Base-by-base conservation (phyloP, 2,888 invertebrate genomes). In the Hydropsyche betteni region DNA sequence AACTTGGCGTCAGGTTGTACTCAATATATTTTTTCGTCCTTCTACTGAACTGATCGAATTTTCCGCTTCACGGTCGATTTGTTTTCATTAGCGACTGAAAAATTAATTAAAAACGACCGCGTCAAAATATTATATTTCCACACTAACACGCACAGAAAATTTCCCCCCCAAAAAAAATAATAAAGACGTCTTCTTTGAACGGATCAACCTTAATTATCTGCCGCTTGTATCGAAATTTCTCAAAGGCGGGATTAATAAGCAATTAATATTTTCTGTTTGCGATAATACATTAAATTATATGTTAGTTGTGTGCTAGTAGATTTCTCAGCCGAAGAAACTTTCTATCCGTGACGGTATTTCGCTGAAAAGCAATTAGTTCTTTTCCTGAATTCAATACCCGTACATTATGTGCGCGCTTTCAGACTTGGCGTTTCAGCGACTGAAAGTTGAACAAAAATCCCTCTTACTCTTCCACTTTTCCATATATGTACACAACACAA, bases 51-150 rank as follows among this genome's bases (percentile, higher is more conserved):
- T 58, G 58, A 58, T 58, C 58, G 58, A 64, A 64, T 64, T 64
- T 64, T 34, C 12, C 64, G 36, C 36, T 36, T 36, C 64, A 36
- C 64, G 14, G 34, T 64, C 64, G 64, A 64, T 64, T 64, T 36
- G 64, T 64, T 64, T 64, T 64, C 64, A 64, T 64, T 64, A 64
- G 14, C 36, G 36, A n/a, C 36, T n/a, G 36, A 36, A 64, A 64
- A 64, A 64, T 34, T 64, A 64, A 64, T 64, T 64, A 64, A 64
- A 64, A 64, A 10, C 6, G 10, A 8, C 64, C 12, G 36, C 64
- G 12, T 55, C n/a, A 14, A 55, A 14, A 55, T 55, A 12, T 55
- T n/a, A 55, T 55, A 55, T 55, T 16, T 55, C n/a, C 6, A 55
- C 16, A 55, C 16, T 55, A n/a, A 44, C 44, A 44, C 44, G 44